Conservation (phyloP, 2,888 invertebrate genomes). For the Cheilosia pagana region DNA sequence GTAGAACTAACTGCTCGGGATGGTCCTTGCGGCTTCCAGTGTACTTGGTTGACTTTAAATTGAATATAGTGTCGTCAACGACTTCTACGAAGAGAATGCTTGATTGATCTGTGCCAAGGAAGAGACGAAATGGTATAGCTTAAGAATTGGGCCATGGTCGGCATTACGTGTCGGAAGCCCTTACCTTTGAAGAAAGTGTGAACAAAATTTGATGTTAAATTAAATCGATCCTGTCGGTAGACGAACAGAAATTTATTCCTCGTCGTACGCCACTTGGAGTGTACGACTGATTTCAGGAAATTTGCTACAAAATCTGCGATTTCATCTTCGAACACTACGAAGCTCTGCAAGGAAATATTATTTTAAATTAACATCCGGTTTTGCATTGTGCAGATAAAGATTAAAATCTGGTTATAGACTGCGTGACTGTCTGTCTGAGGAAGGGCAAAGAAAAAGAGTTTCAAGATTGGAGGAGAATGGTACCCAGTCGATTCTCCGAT, state of each 20-base stretch:
- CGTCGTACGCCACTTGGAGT: constrained; percentile 78
- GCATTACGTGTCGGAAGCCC: background rate
- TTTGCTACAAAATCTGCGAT: constrained; percentile 77
- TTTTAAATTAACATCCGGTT: constrained; percentile 69
- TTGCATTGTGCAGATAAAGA: too few species aligned
- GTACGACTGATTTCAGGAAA: constrained; percentile 78
- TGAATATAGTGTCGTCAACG: constrained; percentile 75
- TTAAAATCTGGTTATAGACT: too few species aligned
- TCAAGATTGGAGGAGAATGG: too few species aligned
- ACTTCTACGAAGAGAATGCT: constrained; percentile 79
- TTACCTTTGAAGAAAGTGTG: constrained; percentile 78
- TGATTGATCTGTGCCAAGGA: constrained; percentile 78
- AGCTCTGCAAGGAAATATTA: constrained; percentile 76
- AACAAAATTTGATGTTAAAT: constrained; percentile 40
- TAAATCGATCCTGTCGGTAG: constrained; percentile 76
- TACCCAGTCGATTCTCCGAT: too few species aligned
- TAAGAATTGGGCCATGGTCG: too few species aligned
- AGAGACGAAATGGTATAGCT: background rate
- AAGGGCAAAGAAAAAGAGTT: too few species aligned
- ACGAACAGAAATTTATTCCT: constrained; percentile 78
- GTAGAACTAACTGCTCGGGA: constrained; percentile 71
- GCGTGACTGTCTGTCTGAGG: too few species aligned
- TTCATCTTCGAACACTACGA: constrained; percentile 80
- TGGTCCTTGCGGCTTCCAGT: constrained; percentile 76
- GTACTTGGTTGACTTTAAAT: constrained; percentile 80